Base-by-base conservation (phyloP, 2,888 invertebrate genomes). In the Cataglyphis livida region DNA sequence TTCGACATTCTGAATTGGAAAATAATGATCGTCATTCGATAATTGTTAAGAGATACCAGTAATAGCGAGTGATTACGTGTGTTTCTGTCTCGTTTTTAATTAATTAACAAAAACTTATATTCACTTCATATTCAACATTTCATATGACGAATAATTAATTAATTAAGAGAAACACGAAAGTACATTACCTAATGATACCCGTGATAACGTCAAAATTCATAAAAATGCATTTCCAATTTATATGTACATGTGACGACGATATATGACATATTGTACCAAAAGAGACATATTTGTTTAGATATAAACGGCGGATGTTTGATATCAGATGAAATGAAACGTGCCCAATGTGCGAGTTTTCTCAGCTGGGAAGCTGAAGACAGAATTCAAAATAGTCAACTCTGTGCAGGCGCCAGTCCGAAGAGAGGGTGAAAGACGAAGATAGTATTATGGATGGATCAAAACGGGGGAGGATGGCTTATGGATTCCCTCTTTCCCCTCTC, bases 401-500 rank as follows among this genome's bases (percentile, higher is more conserved):
- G 44, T 64, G 48, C 78, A 35, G 75, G 51, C 84, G 51, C 32
- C 70, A 64, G 81, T 74, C 62, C 48, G 59, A 66, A 51, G 84
- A 25, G 74, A 66, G 81, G 70, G 81, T 81, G 83, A 84, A 87
- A 73, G 82, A 75, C 85, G 73, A 61, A 79, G 65, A 62, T 41
- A 41, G 68, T 82, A 83, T 79, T 84, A 78, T 62, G 76, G 38
- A 9, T 68, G 75, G 65, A 62, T 41, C 74, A 81, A 73, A 41
- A 71, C 61, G 83, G 41, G 57, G 54, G 41, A 70, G 74, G 87
- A 83, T 85, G 87, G 90, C 90, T 89, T 90, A 89, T 90, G 86
- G 89, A 90, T 90, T 89, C 85, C 85, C 81, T 82, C 62, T 78
- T 73, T 64, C 44, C 54, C 25, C 48, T 73, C 82, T 84, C 84